phyloP scores from a whole-genome alignment of 2,888 invertebrate species.

The Hecatera dysodea region DNA sequence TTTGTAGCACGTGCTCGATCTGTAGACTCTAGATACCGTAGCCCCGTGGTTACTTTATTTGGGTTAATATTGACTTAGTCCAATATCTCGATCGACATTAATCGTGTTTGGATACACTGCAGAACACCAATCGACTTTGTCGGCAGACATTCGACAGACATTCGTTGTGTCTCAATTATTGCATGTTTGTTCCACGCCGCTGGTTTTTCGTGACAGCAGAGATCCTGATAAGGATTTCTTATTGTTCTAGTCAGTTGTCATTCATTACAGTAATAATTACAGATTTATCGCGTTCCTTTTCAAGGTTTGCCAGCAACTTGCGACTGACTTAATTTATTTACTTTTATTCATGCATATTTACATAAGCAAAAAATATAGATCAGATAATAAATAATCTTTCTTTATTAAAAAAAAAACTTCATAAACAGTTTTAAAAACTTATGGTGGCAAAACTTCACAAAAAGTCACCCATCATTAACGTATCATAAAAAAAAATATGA shows the following conservation, averaged over 20 bases:
- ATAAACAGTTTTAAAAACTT: not conserved
- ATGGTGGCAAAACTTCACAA: constrained; percentile 28
- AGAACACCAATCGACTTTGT: constrained; percentile 33
- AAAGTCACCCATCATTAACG: constrained; percentile 40
- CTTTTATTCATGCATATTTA: constrained; percentile 39
- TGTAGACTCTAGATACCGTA: constrained; percentile 21
- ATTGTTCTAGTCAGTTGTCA: constrained; percentile 53
- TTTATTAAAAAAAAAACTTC: not conserved
- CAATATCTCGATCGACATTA: constrained; percentile 43
- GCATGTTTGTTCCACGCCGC: constrained; percentile 38
- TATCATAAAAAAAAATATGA: constrained; percentile 40
- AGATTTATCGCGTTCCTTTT: constrained; percentile 52
- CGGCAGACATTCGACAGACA: constrained; percentile 40
- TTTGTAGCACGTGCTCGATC: constrained; percentile 25
- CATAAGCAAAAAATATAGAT: constrained; percentile 2
- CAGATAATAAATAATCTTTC: too few species aligned
- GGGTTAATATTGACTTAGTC: constrained; percentile 48
- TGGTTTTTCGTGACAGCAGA: constrained; percentile 41
- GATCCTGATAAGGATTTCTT: constrained; percentile 57
- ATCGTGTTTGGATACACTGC: constrained; percentile 47
- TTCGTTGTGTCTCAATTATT: constrained; percentile 45
- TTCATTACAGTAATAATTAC: constrained; percentile 49
- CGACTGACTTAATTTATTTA: constrained; percentile 11
- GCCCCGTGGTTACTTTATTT: constrained; percentile 29
- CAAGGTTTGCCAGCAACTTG: constrained; percentile 46